Evolutionary conservation across 2,888 invertebrate genomes (phyloP).

Genomic region (Nebria salina): DNA sequence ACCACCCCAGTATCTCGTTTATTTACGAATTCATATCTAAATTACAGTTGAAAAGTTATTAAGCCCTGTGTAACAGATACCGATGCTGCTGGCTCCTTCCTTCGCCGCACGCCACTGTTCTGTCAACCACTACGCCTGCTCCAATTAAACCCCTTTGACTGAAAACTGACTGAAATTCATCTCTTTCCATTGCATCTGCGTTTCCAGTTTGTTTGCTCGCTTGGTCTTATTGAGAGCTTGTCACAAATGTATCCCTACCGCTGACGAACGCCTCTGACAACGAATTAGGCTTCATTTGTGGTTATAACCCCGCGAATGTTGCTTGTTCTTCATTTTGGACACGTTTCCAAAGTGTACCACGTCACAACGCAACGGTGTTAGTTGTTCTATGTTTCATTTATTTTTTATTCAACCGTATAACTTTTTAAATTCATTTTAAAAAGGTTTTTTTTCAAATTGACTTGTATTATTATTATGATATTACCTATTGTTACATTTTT

Average conservation of each 20-base stretch:
- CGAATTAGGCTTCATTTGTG: conserved; percentile 26
- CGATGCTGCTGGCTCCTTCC: conserved; percentile 5
- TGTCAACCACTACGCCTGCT: conserved; percentile 19
- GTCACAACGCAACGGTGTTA: background rate
- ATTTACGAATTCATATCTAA: conserved; percentile 45
- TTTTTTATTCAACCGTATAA: background rate
- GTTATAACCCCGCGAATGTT: conserved; percentile 11
- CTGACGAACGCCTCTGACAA: conserved; percentile 22
- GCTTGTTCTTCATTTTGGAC: conserved; percentile 16
- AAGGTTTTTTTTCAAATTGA: background rate
- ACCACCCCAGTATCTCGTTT: conserved; percentile 26
- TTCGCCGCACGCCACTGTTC: conserved; percentile 9
- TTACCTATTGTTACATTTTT: too few species aligned
- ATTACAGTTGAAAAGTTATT: conserved; percentile 44
- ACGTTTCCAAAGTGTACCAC: conserved; percentile 6
- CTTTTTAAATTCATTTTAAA: background rate
- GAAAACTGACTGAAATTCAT: background rate
- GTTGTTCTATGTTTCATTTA: background rate
- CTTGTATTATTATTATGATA: background rate
- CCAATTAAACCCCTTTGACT: conserved; percentile 21
- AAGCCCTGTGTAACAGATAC: conserved; percentile 40
- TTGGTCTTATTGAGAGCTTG: background rate
- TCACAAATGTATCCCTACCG: background rate
- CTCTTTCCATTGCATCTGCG: background rate
- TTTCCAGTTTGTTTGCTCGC: background rate